Base-by-base conservation (phyloP, 2,888 invertebrate genomes). In the Cerastis leucographa region DNA sequence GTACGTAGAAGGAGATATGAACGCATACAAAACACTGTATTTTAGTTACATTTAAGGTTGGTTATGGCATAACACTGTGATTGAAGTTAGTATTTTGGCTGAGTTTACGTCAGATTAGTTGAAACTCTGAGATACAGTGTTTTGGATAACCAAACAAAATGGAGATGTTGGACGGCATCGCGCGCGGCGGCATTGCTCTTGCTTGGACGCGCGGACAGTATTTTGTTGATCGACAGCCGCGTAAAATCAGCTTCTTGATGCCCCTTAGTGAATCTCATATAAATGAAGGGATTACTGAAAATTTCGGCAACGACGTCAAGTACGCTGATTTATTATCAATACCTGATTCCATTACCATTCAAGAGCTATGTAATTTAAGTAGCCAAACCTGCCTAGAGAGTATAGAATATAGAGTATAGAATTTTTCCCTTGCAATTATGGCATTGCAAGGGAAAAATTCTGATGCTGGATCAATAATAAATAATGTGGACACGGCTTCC, bases 251-350 rank as follows among this genome's bases (percentile, higher is more conserved):
- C 54, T 40, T 40, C 40, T 69, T 54, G 68, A 54, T 69, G 19
- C 54, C 68, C n/a, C 68, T 54, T 54, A 69, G 54, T 69, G 68
- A 69, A 69, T 54, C 40, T 69, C 54, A 69, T 40, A 69, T 42
- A 69, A 69, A 69, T 69, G 68, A 69, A 6, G 54, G 68, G 54
- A 54, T 68, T 68, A 54, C 68, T 68, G 68, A 68, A n/a, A 68
- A 68, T 54, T 54, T 54, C 17, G 68, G 68, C 9, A 54, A 5
- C 40, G 54, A 68, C n/a, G 54, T 54, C 54, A 54, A 69, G 40
- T 54, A 40, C 54, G 68, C 54, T 25, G 68, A 54, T 54, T 54
- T 69, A 69, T 54, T 69, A 40, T 54, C 68, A 2, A 40, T 54
- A 42, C 40, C 40, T 69, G 40, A 54, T 54, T 54, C 25, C 40